Evolutionary conservation across 1,140 invertebrate species (phyloP), one percentile per base, ranked within the genome.

Genomic region (Pogonognathellus flavescens): DNA sequence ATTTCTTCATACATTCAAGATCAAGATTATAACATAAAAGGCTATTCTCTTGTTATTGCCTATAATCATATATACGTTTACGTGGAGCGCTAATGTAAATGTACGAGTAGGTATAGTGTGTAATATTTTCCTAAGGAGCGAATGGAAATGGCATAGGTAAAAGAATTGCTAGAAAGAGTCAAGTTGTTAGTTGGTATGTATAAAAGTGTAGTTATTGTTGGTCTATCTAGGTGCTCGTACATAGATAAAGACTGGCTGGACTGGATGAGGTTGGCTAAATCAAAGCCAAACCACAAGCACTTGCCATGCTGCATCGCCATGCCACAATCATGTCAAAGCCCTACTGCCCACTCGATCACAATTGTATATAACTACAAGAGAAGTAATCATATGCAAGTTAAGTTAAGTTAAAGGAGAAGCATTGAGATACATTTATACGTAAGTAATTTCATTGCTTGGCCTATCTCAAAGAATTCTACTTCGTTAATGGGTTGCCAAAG

Each of bases 391-490:
- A 76, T 76, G 70, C 70, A 76, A 76, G 70, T 50, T 16, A 76
- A n/a, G 31, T 13, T 25, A 66, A 66, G 25, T 22, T 20, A 66
- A 66, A 62, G 22, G 9, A 25, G 20, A 11, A 66, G 20, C 22
- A 10, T 66, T 49, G 70, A 41, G 25, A 76, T 31, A 76, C 70
- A 49, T 76, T 25, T 22, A 16, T 31, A 76, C 5, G 49, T 76
- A 25, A 25, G 22, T 66, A 4, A 31, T 70, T 20, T 49, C 13
- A 11, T 31, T 50, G n/a, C 31, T 1, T 76, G 70, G 31, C 70
- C 70, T 76, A 76, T 76, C 70, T 76, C 70, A 76, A 76, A 76
- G 11, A 6, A 76, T 41, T 50, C 70, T 76, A 76, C 70, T 76
- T 76, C 16, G n/a, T 76, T 76, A 50, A 25, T 76, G 25, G 70